Evolutionary conservation across 2,888 invertebrate species (phyloP), one percentile per base, ranked within the genome.

Genomic region (Drosophila percnosoma): DNA sequence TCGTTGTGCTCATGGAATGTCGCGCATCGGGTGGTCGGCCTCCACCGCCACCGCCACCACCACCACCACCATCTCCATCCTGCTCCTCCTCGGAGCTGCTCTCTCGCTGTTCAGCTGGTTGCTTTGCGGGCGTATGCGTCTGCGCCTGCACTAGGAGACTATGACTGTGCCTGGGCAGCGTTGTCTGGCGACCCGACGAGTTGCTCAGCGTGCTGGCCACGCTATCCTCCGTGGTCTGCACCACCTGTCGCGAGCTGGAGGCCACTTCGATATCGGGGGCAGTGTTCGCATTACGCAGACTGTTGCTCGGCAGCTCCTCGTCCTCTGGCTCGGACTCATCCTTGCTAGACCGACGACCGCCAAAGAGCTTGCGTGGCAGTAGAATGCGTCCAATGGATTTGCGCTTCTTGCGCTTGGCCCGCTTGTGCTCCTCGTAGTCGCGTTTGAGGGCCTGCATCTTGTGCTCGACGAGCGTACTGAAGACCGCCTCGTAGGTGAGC

Each of bases 401-500:
- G 4, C 93, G 91, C 54, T 92, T 92, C 72, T 92, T 86, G 52
- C 91, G 90, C 74, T 92, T 93, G 31, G 92, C 90, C 24, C 90
- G 83, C 68, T 92, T 92, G 34, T 92, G 91, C 72, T 92, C 92
- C 82, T 93, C 93, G 58, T 93, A 93, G 61, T 93, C 93, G 29
- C 92, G 91, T 75, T 93, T 93, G 71, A 93, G 93, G 34, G 92
- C 93, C 75, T 92, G 84, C 87, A 93, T 91, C 85, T 93, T 93
- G 83, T 93, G 92, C 80, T 93, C 92, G 77, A 93, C 89, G 67
- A 93, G 85, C 24, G 92, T 90, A 71, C 91, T 91, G 65, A 93
- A 93, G n/a, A 93, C 91, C 15, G 92, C 91, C 74, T 93, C 93
- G 61, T 93, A 93, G 68, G 92, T 93, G 27, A 93, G 89, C n/a